Evolutionary conservation across 1,140 invertebrate genomes (phyloP), one percentile per base, ranked within the genome.

Genomic region (Magallana ariakensis): DNA sequence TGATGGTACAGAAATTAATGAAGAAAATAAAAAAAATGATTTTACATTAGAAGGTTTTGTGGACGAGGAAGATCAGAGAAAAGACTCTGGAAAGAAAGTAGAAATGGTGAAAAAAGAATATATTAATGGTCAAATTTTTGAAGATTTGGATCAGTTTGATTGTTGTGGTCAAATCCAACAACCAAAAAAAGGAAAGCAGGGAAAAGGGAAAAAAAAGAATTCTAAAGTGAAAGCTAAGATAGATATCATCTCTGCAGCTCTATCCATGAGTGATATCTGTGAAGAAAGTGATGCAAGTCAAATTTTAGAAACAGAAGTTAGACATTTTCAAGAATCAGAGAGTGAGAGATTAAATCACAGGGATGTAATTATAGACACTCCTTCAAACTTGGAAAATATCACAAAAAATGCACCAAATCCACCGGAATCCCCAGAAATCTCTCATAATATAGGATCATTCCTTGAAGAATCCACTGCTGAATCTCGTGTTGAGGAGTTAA

Each of bases 221-320:
- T 46, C 33, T 4, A 46, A 75, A 33, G 22, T 0, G 7, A 19
- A 33, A 26, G 66, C 22, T 46, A 46, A 33, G 22, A 9, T 26
- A 26, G 66, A 75, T 33, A 75, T 75, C 33, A 13, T 75, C 11
- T 10, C 66, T 13, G 10, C 33, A 33, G 66, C 66, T 75, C 22
- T 75, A 9, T 19, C 66, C 13, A 26, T 75, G 66, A 26, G 26
- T 13, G 33, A 26, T 13, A 75, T 26, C 9, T 75, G 26, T 75
- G 66, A 75, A 26, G 66, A 75, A 75, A 26, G 22, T 75, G 10
- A 75, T 75, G 66, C 19, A 75, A n/a, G 15, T 62, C 22, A 75
- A 26, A 22, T 75, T 75, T 75, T 13, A 26, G 22, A 13, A 13
- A 26, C 66, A 75, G 22, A 19, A 75, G 66, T 11, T 11, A 75